Percentiles rank a stretch among this genome's conserved stretches.
phyloP scores from a whole-genome alignment of 1,140 invertebrate genomes.

The Argopecten irradians region DNA sequence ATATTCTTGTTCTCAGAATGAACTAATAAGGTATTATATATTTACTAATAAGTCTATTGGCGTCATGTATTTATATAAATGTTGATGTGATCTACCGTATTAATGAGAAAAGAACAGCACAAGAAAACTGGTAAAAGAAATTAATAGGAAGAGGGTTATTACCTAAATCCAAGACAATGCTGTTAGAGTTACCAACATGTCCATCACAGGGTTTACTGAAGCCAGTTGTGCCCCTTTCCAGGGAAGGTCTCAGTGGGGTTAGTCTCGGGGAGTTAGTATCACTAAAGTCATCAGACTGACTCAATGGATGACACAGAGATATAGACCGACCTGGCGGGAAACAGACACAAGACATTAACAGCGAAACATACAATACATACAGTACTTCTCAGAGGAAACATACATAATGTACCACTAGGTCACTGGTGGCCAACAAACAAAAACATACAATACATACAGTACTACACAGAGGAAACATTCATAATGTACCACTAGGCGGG shows the following conservation, averaged over 20 bases:
- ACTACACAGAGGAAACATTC: too few relatives aligned
- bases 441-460: too few relatives aligned
- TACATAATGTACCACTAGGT: too few relatives aligned
- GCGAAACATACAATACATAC: too few relatives aligned
- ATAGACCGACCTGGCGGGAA: slow-evolving; percentile 33
- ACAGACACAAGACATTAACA: neutral
- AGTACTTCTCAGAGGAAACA: too few relatives aligned
- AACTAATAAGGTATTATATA: too few relatives aligned
- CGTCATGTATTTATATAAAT: too few relatives aligned
- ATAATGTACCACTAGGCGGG: too few relatives aligned
- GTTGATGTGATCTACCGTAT: too few relatives aligned
- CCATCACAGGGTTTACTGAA: neutral
- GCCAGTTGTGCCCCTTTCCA: slow-evolving; percentile 50
- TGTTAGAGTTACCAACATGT: neutral
- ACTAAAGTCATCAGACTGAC: slow-evolving; percentile 38
- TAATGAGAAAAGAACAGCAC: neutral
- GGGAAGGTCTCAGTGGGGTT: slow-evolving; percentile 30
- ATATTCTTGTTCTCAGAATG: too few relatives aligned
- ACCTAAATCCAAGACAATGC: neutral
- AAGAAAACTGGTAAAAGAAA: neutral
- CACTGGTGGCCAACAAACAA: too few relatives aligned
- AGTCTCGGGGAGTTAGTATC: slow-evolving; percentile 26
- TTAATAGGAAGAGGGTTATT: neutral
- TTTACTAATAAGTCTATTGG: too few relatives aligned
- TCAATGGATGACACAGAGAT: slow-evolving; percentile 35